Base-by-base conservation (phyloP, 2,888 invertebrate genomes). In the Anodontia alba region DNA sequence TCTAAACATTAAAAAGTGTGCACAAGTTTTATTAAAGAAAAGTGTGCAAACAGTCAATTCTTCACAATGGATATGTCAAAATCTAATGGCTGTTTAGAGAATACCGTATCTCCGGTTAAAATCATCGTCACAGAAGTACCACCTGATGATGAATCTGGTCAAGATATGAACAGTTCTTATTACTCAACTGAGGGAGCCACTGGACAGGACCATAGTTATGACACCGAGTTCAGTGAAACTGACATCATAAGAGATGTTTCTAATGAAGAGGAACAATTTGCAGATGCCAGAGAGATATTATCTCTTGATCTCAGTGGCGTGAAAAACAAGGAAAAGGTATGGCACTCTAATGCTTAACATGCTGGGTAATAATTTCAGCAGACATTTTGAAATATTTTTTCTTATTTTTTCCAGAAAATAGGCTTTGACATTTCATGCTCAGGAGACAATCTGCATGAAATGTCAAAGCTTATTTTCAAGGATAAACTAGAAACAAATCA, bases 181-280 rank as follows among this genome's bases (percentile, higher is more conserved):
- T 29, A 62, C 33, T 62, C 62, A 33, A 29, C 33, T n/a, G 70
- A 71, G 31, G 51, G 15, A 1, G 51, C 31, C 51, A 31, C 43
- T 15, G 70, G 7, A 0, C 5, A 29, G 29, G 49, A 62, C 20
- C 62, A 62, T 3, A 62, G 62, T 33, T 62, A 62, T 17, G 62
- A 62, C 33, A 33, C 62, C 2, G 62, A 31, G 20, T 62, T 62
- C 33, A 33, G 62, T 33, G 62, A 62, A 33, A 62, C 31, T 62
- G 78, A 79, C 54, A 38, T 69, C 0, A 7, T 78, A 72, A 33
- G 31, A 36, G 82, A 82, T 31, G 82, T 79, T 49, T 82, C 83
- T 66, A 17, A 68, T 66, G 81, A 78, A n/a, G 75, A 81, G 38
- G 73, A 83, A 33, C 77, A 75, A 49, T 83, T 83, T 75, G 77